phyloP scores from a whole-genome alignment of 2,113 vertebrate species.

The Oreocharis arfaki region DNA sequence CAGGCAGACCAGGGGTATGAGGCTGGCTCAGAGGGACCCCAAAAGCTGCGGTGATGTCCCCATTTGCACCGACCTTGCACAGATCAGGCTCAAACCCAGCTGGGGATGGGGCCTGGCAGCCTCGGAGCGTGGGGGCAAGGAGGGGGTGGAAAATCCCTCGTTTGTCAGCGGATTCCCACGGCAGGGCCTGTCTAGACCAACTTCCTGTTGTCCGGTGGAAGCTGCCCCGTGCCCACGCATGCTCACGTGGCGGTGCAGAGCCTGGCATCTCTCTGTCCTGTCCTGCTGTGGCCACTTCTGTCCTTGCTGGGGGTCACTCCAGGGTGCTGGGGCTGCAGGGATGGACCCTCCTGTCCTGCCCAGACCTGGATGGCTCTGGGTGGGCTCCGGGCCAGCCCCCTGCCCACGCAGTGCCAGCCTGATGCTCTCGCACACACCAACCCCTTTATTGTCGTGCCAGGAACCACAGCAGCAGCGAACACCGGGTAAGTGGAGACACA shows the following conservation, averaged over 20 bases:
- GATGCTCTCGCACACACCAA: neutral
- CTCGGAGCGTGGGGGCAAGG: accelerated
- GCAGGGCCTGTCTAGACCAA: neutral
- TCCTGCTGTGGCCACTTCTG: accelerated
- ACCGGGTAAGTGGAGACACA: neutral
- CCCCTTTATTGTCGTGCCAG: constrained; percentile 46
- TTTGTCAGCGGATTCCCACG: neutral
- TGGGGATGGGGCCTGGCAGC: neutral
- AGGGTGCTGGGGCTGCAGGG: neutral
- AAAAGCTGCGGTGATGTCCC: accelerated
- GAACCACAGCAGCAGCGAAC: neutral
- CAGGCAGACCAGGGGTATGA: neutral
- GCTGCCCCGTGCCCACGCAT: accelerated
- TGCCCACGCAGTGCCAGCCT: accelerated
- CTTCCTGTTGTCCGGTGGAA: neutral
- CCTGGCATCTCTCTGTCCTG: neutral
- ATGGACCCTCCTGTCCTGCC: neutral
- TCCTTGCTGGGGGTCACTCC: neutral
- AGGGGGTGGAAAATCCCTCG: neutral
- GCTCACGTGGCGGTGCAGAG: neutral
- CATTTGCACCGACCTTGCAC: accelerated
- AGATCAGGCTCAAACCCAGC: neutral
- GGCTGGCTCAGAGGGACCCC: neutral
- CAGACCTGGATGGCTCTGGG: neutral
- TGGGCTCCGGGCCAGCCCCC: neutral